Evolutionary conservation across 2,888 invertebrate species (phyloP), one percentile per base, ranked within the genome.

Genomic region (Pseudolycoriella hygida): DNA sequence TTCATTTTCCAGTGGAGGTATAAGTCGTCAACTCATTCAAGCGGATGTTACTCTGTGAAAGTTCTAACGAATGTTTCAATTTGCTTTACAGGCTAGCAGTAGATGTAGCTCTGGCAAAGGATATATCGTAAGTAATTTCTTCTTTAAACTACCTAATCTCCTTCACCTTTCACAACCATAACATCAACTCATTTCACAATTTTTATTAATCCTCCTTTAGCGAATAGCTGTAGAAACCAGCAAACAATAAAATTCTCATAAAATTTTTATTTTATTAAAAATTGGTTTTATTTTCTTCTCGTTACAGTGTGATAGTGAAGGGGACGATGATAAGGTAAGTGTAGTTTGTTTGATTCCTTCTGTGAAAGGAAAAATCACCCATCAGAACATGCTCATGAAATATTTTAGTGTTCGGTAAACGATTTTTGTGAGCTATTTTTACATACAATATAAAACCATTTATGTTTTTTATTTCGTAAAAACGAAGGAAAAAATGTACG

Each of bases 301-400:
- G 66, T 80, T 78, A 55, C 77, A 87, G 86, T 87, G 86, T 85
- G 86, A 86, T 85, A 87, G 84, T 75, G 84, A 84, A 76, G 84
- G 82, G 70, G 84, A 84, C 71, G 86, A 85, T 70, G 86, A 84
- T 73, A 86, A 85, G 85, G 86, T 82, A 72, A 75, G 80, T 68
- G 58, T 51, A 53, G 55, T 39, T n/a, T 17, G 14, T 30, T 18
- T 40, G 18, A 18, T 10, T 15, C 20, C 38, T 39, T 6, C 39
- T 6, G 34, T 4, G 12, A 34, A 34, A 34, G 5, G 11, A 34
- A 8, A 14, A 14, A 34, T 8, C 25, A 25, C 8, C 25, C 25
- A 34, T 34, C 4, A 14, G 11, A 34, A 34, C 3, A 14, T 34
- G 34, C 15, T 34, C 34, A 34, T 34, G 34, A 34, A 34, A 34